These are phyloP conservation scores for Tribolium madens DNA, from an alignment of 1,140 invertebrate species.

Conservation along the genomic window DNA sequence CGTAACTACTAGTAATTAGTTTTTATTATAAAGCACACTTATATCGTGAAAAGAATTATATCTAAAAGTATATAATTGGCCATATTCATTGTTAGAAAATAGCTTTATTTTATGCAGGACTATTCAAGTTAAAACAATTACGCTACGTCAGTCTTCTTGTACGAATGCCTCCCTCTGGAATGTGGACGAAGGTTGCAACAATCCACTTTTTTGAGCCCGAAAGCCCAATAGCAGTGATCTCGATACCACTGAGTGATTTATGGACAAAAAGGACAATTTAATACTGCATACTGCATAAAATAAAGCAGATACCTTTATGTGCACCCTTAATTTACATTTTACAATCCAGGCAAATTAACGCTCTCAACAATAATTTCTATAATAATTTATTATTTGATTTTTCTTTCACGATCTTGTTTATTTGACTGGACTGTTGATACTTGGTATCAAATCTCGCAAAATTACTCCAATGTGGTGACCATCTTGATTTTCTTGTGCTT, in stretches of 20 bases:
- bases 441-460: not conserved
- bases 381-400: too few relatives aligned
- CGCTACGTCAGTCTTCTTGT: constrained; percentile 22
- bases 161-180: constrained; percentile 28
- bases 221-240: not conserved
- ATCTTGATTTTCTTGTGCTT: not conserved
- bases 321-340: not conserved
- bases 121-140: not conserved
- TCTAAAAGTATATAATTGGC: constrained; percentile 42
- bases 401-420: too few relatives aligned
- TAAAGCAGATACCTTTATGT: constrained; percentile 10
- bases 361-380: too few relatives aligned
- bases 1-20: constrained; percentile 36
- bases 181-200: constrained; percentile 4
- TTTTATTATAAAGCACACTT: constrained; percentile 43
- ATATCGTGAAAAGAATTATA: constrained; percentile 45
- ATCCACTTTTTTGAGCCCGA: not conserved
- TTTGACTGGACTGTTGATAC: not conserved
- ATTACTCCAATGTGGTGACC: too few relatives aligned
- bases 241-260: not conserved
- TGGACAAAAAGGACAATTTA: not conserved
- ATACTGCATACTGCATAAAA: constrained; percentile 19
- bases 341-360: not conserved
- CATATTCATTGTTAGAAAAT: constrained; percentile 28
- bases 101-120: constrained; percentile 40